Base-by-base conservation (phyloP, 1,140 invertebrate species). In the Achroia grisella region DNA sequence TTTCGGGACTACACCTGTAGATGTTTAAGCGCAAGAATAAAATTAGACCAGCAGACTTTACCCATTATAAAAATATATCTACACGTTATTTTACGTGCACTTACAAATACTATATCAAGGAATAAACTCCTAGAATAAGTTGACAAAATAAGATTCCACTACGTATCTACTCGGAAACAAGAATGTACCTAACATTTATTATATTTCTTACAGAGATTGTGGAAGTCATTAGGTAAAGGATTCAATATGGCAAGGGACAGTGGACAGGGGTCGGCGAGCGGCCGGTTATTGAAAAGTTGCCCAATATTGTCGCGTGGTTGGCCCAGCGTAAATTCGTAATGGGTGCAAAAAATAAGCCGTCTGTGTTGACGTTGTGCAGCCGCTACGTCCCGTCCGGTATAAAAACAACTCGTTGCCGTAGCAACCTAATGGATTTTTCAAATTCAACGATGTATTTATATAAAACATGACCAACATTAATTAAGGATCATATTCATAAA, bases 231-330 rank as follows among this genome's bases (percentile, higher is more conserved):
- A 64, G 56, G 64, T 45, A 67, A 71, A 71, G 67, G 69, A 72
- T 83, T 69, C 67, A 79, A 83, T 79, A 83, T 74, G 56, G 64
- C 53, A 64, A 68, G 70, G 62, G 67, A 51, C 59, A 63, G 59
- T 34, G 12, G 11, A 23, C 17, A 34, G 30, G 47, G 48, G 46
- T 46, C 50, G 53, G 60, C 58, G 53, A 59, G 60, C 64, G 62
- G 56, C 39, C 52, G 71, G 76, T 78, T 84, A 84, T 84, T 84
- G 80, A 81, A 84, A 84, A 81, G 67, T 81, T 74, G 66, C 65
- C 69, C 77, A 81, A 84, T 84, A 84, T 72, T 78, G 75, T 74
- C 71, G 67, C 80, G 72, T 80, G 63, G 75, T 66, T 63, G 63
- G 70, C 53, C 71, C 57, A 59, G 56, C 72, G 74, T 84, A 81